Percentiles rank a stretch among this genome's conserved stretches.
Evolutionary conservation across 2,113 vertebrate genomes (phyloP).

Genomic region (Sapajus apella): DNA sequence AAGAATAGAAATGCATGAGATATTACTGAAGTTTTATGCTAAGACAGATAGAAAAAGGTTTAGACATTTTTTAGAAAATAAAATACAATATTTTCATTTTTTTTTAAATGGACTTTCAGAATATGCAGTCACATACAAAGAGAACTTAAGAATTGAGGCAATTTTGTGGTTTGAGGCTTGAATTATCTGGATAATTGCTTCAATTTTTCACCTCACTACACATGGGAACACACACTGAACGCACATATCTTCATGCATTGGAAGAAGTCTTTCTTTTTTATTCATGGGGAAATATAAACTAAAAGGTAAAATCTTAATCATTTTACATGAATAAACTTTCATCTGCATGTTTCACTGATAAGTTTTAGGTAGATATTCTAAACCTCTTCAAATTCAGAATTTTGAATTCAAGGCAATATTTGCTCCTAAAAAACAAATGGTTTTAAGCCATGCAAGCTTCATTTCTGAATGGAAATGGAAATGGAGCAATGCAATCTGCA

Average conservation of each 20-base stretch:
- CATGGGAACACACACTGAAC: conserved; percentile 17
- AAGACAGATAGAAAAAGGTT: background rate
- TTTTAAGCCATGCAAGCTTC: background rate
- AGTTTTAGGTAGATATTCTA: background rate
- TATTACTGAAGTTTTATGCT: background rate
- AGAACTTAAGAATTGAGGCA: conserved; percentile 46
- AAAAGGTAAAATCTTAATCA: background rate
- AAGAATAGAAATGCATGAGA: background rate
- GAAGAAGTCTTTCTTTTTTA: conserved; percentile 47
- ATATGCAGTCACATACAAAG: background rate
- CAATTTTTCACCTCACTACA: conserved; percentile 60
- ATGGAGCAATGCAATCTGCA: conserved; percentile 25
- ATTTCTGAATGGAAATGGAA: conserved; percentile 61
- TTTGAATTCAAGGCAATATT: background rate
- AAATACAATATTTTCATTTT: background rate
- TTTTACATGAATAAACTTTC: background rate
- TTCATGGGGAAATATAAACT: background rate
- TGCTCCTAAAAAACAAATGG: conserved; percentile 42
- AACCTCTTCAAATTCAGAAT: conserved; percentile 25
- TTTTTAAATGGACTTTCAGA: conserved; percentile 28
- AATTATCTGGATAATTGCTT: conserved; percentile 70
- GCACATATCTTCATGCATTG: background rate
- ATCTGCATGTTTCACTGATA: background rate
- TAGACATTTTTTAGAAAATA: background rate
- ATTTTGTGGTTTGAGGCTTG: conserved; percentile 50